Evolutionary conservation across 2,797 vertebrate species (phyloP).

Genomic region (Mionectes olivaceus): DNA sequence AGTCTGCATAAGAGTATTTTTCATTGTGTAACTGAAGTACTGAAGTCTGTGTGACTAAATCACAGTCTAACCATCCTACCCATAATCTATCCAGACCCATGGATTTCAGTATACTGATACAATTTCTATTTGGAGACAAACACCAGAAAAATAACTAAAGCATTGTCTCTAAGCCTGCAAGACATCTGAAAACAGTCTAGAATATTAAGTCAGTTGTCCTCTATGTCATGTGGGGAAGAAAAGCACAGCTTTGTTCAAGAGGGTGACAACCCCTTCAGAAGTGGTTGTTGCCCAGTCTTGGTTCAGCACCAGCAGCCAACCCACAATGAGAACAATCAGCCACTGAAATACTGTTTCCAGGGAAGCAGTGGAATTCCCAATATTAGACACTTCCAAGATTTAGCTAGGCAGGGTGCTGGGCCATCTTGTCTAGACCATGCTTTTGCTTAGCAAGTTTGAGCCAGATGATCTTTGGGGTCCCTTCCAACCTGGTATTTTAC

Average conservation of each 20-base stretch:
- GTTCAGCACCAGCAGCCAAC: not conserved
- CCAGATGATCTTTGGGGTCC: not conserved
- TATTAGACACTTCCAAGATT: not conserved
- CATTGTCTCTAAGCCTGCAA: not conserved
- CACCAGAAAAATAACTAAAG: not conserved
- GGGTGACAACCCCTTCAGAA: not conserved
- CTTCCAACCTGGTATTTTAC: not conserved
- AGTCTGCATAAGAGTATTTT: not conserved
- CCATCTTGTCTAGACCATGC: not conserved
- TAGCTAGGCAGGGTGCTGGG: too few relatives aligned
- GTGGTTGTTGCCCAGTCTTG: not conserved
- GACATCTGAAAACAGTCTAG: not conserved
- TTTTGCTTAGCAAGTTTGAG: not conserved
- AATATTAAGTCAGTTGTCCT: not conserved
- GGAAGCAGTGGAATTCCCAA: not conserved
- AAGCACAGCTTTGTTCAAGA: not conserved
- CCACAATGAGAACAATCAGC: not conserved
- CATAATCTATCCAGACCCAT: too few relatives aligned
- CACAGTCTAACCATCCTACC: not conserved
- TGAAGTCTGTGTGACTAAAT: not conserved
- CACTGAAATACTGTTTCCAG: not conserved
- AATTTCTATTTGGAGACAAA: not conserved
- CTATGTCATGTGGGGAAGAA: not conserved
- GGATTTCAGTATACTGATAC: not conserved
- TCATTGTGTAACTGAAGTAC: not conserved